Base-by-base conservation (phyloP, 2,888 invertebrate species). In the Smittia sp. region DNA sequence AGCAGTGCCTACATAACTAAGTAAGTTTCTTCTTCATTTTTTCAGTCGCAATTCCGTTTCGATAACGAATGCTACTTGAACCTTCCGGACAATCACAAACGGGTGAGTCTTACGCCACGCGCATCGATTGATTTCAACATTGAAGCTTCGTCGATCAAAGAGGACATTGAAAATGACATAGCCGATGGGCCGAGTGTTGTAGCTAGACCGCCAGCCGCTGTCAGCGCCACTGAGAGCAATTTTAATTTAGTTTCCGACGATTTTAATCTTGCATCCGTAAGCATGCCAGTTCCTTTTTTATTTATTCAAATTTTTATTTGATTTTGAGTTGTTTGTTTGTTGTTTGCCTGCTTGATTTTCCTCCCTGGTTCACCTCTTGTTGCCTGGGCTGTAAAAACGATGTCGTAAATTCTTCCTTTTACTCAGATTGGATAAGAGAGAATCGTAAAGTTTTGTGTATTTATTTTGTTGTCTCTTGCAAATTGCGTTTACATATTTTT, bases 61-160 rank as follows among this genome's bases (percentile, higher is more conserved):
- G 98, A 98, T 88, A 98, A 97, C 87, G 99, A 98, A 88, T 97
- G 96, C 87, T 93, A 94, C 87, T 89, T 95, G 85, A 94, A 93
- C 86, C 89, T 98, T 82, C 95, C 96, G 85, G 98, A 98, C 86
- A 96, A 96, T 86, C 96, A 97, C 86, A 95, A 94, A 89, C 90
- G 95, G 94, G 97, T 96, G 92, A 93, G 93, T 92, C 85, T 76
- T 75, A 68, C 76, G 75, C 75, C 76, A 76, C 75, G 76, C 65
- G 74, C 74, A 68, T 76, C 73, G 66, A 74, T 76, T 75, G 74
- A 72, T 75, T 75, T 62, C 74, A 77, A 76, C 24, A 76, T 75
- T 4, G 75, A 74, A 65, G 77, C 76, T 73, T 75, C 69, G 25
- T 1, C 66, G 15, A 84, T 84, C 84, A 68, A 77, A 77, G 41